Evolutionary conservation across 1,140 invertebrate species (phyloP).

Genomic region (Himalopsyche phryganea): DNA sequence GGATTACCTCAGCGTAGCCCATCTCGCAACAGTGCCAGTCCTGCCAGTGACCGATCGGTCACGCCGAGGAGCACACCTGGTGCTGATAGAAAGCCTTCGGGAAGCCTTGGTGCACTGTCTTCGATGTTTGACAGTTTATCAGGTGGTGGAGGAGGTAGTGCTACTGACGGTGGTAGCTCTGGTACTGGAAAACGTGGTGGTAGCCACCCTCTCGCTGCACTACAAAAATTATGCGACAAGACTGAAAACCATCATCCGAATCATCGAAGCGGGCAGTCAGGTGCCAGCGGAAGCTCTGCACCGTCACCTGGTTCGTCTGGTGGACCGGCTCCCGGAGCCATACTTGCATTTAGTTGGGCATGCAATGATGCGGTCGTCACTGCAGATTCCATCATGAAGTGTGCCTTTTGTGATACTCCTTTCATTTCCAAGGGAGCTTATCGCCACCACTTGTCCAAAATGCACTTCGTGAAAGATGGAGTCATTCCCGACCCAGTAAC

Average conservation of each 20-base stretch:
- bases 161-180: conserved; percentile 41
- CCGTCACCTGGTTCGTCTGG: conserved; percentile 42
- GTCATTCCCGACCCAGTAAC: conserved; percentile 70
- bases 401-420: conserved; percentile 93
- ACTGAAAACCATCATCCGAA: conserved; percentile 69
- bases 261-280: conserved; percentile 41
- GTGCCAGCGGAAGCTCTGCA: conserved; percentile 41
- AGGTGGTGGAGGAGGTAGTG: conserved; percentile 54
- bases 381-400: conserved; percentile 87
- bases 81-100: conserved; percentile 63
- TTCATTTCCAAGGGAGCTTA: conserved; percentile 96
- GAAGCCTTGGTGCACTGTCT: conserved; percentile 76
- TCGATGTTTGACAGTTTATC: conserved; percentile 87
- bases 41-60: conserved; percentile 70
- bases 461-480: conserved; percentile 94
- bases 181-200: conserved; percentile 62
- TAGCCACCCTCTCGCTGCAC: conserved; percentile 84
- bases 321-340: conserved; percentile 70
- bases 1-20: conserved; percentile 58
- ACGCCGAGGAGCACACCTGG: conserved; percentile 66
- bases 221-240: conserved; percentile 93
- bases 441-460: conserved; percentile 92
- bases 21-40: conserved; percentile 63
- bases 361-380: conserved; percentile 87
- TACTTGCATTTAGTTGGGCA: conserved; percentile 89